These are phyloP conservation scores for Scortum barcoo DNA, from an alignment of 2,113 vertebrate genomes.

Conservation along the genomic window DNA sequence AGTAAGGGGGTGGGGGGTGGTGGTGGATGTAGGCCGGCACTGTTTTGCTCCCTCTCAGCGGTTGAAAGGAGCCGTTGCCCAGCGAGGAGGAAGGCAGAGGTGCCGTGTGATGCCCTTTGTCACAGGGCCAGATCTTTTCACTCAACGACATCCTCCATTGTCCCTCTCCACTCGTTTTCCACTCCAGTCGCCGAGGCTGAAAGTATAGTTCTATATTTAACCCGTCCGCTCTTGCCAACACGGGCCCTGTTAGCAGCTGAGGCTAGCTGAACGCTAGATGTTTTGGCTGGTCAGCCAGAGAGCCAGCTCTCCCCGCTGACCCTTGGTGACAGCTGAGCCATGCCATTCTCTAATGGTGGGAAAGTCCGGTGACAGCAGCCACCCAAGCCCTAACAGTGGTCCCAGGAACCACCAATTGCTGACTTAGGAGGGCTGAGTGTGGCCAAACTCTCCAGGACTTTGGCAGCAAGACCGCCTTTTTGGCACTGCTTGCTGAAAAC, in stretches of 20 bases:
- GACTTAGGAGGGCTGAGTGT: slow-evolving; percentile 56
- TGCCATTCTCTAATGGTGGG: slow-evolving; percentile 68
- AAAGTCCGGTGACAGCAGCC: slow-evolving; percentile 75
- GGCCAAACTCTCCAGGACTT: slow-evolving; percentile 68
- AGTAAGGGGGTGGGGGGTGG: slow-evolving; percentile 15
- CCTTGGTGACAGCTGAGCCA: slow-evolving; percentile 79
- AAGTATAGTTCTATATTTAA: slow-evolving; percentile 83
- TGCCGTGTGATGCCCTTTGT: slow-evolving; percentile 65
- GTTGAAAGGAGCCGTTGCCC: slow-evolving; percentile 54
- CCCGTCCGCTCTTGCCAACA: slow-evolving; percentile 66
- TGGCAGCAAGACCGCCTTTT: slow-evolving; percentile 54
- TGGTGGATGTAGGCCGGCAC: slow-evolving; percentile 19
- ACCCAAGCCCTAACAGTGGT: slow-evolving; percentile 60
- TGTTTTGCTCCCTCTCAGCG: slow-evolving; percentile 40
- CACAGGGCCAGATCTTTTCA: slow-evolving; percentile 58
- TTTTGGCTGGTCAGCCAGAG: slow-evolving; percentile 52
- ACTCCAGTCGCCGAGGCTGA: slow-evolving; percentile 68
- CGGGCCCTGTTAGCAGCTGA: slow-evolving; percentile 79
- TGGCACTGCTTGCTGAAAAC: slow-evolving; percentile 60
- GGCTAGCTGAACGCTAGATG: slow-evolving; percentile 70
- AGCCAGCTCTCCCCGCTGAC: slow-evolving; percentile 63
- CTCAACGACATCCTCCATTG: slow-evolving; percentile 60
- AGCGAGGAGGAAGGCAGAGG: slow-evolving; percentile 53
- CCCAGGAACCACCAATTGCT: slow-evolving; percentile 72
- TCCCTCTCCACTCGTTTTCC: slow-evolving; percentile 59